A percentile compares a stretch with the other conserved stretches of the same genome.
Evolutionary conservation across 2,888 invertebrate species (phyloP).

Genomic region (Trachelus stipa): DNA sequence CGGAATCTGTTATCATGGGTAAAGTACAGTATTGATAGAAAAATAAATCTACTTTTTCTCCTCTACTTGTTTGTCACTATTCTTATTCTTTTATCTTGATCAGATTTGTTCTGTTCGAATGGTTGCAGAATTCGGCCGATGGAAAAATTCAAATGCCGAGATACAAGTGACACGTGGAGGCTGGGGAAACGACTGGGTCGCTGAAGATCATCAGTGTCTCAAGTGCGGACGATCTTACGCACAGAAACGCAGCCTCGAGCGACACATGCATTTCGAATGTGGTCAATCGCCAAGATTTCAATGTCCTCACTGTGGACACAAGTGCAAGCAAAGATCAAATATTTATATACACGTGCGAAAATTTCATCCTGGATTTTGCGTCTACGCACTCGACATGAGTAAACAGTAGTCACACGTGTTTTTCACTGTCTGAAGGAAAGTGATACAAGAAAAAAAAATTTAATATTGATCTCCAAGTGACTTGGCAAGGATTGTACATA

Average conservation of each 20-base stretch:
- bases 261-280: slow-evolving; percentile 49
- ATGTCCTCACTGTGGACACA: slow-evolving; percentile 46
- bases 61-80: neutral
- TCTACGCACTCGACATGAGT: slow-evolving; percentile 12
- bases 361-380: slow-evolving; percentile 21
- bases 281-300: slow-evolving; percentile 49
- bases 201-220: slow-evolving; percentile 29
- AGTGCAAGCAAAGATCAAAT: slow-evolving; percentile 38
- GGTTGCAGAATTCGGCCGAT: neutral
- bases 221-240: slow-evolving; percentile 37
- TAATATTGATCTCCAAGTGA: neutral
- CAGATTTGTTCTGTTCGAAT: slow-evolving; percentile 2
- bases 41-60: neutral
- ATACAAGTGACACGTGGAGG: neutral
- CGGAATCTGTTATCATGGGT: neutral
- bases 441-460: neutral
- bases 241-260: slow-evolving; percentile 29
- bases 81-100: slow-evolving; percentile 10
- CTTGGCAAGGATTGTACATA: neutral
- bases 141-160: neutral
- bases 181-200: slow-evolving; percentile 6
- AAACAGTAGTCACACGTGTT: neutral
- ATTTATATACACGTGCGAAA: slow-evolving; percentile 37
- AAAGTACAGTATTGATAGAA: neutral
- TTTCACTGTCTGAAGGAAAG: neutral